Base-by-base conservation (phyloP, 92 coral and sea anemone genomes). In the Muricea muricata region DNA sequence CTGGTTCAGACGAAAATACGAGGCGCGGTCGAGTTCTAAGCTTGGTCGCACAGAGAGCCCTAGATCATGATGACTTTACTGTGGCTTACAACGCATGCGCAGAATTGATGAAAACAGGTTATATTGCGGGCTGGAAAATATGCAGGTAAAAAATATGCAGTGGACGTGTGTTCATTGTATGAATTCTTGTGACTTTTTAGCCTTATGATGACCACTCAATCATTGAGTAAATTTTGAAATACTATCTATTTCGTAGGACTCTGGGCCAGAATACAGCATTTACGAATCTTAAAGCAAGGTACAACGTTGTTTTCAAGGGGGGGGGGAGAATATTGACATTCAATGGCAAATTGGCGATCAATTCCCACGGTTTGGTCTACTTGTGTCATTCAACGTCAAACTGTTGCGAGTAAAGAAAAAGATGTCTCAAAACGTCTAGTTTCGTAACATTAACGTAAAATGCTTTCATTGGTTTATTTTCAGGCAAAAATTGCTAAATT, bases 61-160 rank as follows among this genome's bases (percentile, higher is more conserved):
- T 90, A 20, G 76, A 86, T 21, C 85, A 69, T 15, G 73, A n/a
- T 9, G 97, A 95, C 68, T 91, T 88, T 60, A 30, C 21, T 20
- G 89, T 79, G 50, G 95, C 98, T 25, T 84, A 75, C 86, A 63
- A 35, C 75, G 85, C 87, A 20, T 95, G 98, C 58, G 93, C 87
- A 26, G 91, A 87, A 57, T 82, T 95, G 35, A 90, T 91, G 32
- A 54, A 81, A 46, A 91, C 88, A 31, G 96, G 91, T 26, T 90
- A 91, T 30, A 47, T 65, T 65, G 83, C 94, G 23, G 91, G 89
- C 11, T 95, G 98, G 98, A 87, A 83, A 29, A 89, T 95, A 20
- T 95, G 98, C 91, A 91, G 98, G 98, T 95, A 74, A 18, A 55
- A n/a, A n/a, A n/a, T n/a, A n/a, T n/a, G n/a, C n/a, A n/a, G n/a